These are phyloP conservation scores for Seira musarum DNA, from an alignment of 2,888 invertebrate genomes.

Conservation along the genomic window DNA sequence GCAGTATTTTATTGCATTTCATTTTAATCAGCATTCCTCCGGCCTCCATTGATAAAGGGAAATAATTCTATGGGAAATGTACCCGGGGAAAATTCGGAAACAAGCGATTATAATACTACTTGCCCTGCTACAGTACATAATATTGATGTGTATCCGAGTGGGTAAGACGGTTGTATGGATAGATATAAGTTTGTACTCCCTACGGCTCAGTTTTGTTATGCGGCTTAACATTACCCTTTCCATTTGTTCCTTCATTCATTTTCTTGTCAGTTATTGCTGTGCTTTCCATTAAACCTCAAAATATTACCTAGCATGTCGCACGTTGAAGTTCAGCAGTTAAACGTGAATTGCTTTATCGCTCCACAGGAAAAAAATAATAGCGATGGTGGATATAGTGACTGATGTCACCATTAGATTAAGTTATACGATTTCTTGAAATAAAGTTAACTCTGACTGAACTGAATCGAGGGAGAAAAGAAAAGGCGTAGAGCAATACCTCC, in stretches of 20 bases:
- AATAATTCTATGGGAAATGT: constrained; percentile 7
- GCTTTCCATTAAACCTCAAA: constrained; percentile 9
- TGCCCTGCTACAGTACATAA: background rate
- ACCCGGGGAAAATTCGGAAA: constrained; percentile 11
- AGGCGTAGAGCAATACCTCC: no score
- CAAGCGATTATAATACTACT: constrained; percentile 21
- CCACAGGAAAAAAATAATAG: background rate
- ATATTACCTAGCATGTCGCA: background rate
- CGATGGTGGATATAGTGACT: background rate
- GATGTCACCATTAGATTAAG: constrained; percentile 12
- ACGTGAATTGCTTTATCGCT: constrained; percentile 1
- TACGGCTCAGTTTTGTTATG: background rate
- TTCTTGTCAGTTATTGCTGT: constrained; percentile 6
- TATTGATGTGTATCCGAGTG: background rate
- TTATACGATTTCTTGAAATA: background rate
- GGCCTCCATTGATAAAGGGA: constrained; percentile 6
- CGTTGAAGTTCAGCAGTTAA: background rate
- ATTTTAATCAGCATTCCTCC: background rate
- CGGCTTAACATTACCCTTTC: background rate
- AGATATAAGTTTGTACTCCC: background rate
- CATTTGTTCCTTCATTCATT: constrained; percentile 4
- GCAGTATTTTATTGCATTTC: constrained; percentile 20
- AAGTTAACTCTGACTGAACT: no score
- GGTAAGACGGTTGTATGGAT: background rate
- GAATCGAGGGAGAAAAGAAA: no score